Evolutionary conservation across 2,113 vertebrate species (phyloP).

Genomic region (Onychostruthus taczanowskii): DNA sequence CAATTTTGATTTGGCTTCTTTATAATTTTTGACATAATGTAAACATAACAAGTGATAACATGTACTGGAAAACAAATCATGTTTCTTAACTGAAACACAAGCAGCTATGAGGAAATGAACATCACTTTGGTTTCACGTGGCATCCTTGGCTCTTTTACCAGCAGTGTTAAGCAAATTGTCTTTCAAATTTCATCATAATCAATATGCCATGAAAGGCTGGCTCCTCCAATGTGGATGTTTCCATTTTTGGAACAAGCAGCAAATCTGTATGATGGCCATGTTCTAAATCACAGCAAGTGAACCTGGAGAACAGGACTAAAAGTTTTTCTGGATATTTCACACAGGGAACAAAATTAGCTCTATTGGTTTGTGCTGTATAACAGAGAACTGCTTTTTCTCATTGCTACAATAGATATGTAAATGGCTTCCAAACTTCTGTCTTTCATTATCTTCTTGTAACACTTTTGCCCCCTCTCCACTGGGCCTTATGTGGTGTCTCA

Average conservation of each 20-base stretch:
- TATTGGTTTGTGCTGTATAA: not conserved
- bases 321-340: not conserved
- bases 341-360: not conserved
- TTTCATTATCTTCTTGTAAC: not conserved
- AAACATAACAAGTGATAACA: conserved; percentile 32
- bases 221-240: not conserved
- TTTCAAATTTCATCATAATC: not conserved
- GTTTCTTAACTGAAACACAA: conserved; percentile 2
- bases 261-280: not conserved
- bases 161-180: not conserved
- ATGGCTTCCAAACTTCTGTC: not conserved
- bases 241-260: not conserved
- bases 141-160: not conserved
- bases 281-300: not conserved
- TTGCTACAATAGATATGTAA: not conserved
- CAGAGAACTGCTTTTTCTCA: not conserved
- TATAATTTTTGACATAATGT: not conserved
- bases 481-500: not conserved
- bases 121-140: not conserved
- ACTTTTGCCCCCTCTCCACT: not conserved
- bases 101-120: conserved; percentile 6
- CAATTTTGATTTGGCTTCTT: not conserved
- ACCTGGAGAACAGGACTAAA: not conserved
- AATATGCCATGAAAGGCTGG: not conserved
- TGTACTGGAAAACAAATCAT: not conserved